Evolutionary conservation across 1,140 invertebrate genomes (phyloP).

Genomic region (Papilio polyxenes): DNA sequence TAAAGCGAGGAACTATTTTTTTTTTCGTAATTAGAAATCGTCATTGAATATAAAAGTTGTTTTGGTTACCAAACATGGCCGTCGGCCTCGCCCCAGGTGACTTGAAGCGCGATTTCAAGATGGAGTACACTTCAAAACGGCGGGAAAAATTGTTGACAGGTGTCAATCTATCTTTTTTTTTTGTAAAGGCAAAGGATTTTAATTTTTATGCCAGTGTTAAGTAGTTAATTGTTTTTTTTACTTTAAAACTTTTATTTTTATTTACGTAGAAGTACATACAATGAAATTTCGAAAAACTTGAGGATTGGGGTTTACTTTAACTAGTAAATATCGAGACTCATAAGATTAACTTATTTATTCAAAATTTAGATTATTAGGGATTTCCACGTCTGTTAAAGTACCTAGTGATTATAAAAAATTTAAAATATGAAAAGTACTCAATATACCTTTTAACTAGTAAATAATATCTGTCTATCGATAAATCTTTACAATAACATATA

Average conservation of each 20-base stretch:
- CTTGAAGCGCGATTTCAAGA: constrained; percentile 24
- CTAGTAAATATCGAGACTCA: neutral
- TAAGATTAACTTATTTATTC: no score
- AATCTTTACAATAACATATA: no score
- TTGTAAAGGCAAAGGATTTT: constrained; percentile 2
- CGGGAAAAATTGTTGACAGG: constrained; percentile 20
- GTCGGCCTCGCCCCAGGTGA: constrained; percentile 16
- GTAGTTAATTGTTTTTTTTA: constrained; percentile 1
- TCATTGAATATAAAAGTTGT: constrained; percentile 28
- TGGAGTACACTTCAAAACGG: constrained; percentile 20
- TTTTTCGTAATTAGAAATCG: constrained; percentile 27
- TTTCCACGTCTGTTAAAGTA: no score
- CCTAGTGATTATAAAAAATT: no score
- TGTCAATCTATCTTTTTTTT: constrained; percentile 22
- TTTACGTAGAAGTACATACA: neutral
- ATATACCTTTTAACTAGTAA: no score
- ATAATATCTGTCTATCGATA: no score
- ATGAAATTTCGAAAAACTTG: no score
- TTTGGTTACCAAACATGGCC: constrained; percentile 26
- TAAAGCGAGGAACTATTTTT: constrained; percentile 26
- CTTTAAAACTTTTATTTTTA: neutral
- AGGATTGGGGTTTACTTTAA: neutral
- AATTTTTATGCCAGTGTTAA: constrained; percentile 14
- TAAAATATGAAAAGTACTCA: no score
- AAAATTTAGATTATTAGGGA: no score